These are phyloP conservation scores for Crotalus helleri DNA, from an alignment of 2,113 vertebrate genomes.

Conservation along the genomic window DNA sequence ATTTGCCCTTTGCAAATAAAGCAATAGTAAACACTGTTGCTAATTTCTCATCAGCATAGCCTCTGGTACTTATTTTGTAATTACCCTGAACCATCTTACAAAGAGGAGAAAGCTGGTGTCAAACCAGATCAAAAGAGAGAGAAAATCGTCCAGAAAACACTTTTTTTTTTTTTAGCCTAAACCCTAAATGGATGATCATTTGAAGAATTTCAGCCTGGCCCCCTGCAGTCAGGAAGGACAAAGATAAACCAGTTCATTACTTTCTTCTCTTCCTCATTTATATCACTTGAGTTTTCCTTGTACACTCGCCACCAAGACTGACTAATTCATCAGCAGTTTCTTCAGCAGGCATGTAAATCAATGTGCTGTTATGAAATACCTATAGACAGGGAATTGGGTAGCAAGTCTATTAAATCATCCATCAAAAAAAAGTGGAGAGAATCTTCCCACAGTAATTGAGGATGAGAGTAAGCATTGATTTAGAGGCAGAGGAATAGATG, in stretches of 20 bases:
- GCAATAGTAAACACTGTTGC: not conserved
- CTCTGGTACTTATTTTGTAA: not conserved
- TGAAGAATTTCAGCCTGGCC: not conserved
- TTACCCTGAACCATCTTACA: not conserved
- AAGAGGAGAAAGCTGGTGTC: not conserved
- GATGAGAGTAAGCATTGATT: slow-evolving; percentile 36
- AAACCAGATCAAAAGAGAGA: not conserved
- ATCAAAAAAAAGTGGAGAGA: slow-evolving; percentile 20
- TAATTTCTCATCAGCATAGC: not conserved
- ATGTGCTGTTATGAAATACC: slow-evolving; percentile 33
- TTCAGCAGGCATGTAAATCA: slow-evolving; percentile 42
- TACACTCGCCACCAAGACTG: not conserved
- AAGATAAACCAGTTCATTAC: accelerated
- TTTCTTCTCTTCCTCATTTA: slow-evolving; percentile 28
- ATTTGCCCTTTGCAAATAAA: not conserved
- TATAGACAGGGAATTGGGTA: slow-evolving; percentile 14
- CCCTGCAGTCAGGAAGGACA: not conserved
- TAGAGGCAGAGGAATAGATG: slow-evolving; percentile 48
- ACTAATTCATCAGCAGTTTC: not conserved
- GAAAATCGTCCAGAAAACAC: not conserved
- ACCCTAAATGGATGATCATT: not conserved
- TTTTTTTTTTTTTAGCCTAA: not conserved
- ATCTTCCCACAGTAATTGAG: slow-evolving; percentile 39
- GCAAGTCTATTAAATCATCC: slow-evolving; percentile 37
- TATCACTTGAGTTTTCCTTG: slow-evolving; percentile 23